Conservation (phyloP, 1,140 invertebrate genomes). For the Carcinoscorpius rotundicauda region DNA sequence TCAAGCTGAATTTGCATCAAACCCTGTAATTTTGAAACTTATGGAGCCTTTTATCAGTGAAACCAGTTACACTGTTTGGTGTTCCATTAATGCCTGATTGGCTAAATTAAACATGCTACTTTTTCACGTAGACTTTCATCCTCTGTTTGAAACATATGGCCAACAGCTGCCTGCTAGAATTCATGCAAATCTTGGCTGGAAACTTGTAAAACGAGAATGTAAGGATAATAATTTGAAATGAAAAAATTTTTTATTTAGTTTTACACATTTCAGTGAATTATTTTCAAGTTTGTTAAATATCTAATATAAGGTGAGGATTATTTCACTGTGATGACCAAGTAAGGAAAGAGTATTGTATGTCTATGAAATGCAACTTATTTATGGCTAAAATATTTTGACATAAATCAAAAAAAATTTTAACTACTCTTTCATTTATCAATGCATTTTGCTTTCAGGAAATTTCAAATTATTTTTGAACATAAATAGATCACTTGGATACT, state of each 20-base stretch:
- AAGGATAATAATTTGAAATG: conserved; percentile 5
- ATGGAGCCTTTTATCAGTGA: conserved; percentile 67
- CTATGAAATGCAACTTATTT: no score
- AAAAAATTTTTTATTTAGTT: conserved; percentile 2
- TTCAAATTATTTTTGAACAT: no score
- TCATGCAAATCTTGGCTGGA: conserved; percentile 57
- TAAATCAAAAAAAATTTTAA: no score
- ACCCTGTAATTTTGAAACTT: conserved; percentile 58
- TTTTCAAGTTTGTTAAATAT: conserved; percentile 28
- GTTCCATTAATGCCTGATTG: conserved; percentile 63
- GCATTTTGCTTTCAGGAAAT: no score
- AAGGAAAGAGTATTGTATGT: no score
- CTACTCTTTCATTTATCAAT: no score
- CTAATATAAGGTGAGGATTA: no score
- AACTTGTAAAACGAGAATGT: conserved; percentile 32
- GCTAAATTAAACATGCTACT: conserved; percentile 54
- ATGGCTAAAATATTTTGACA: no score
- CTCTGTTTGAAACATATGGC: conserved; percentile 58
- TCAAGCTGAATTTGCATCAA: conserved; percentile 64
- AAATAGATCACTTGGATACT: conserved; percentile 53
- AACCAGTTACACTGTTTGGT: conserved; percentile 89
- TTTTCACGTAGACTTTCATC: conserved; percentile 56
- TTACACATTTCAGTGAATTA: conserved; percentile 5
- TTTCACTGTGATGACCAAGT: no score
- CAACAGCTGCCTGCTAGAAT: conserved; percentile 54